phyloP scores from a whole-genome alignment of 2,888 invertebrate species.

The Bimastos eiseni region DNA sequence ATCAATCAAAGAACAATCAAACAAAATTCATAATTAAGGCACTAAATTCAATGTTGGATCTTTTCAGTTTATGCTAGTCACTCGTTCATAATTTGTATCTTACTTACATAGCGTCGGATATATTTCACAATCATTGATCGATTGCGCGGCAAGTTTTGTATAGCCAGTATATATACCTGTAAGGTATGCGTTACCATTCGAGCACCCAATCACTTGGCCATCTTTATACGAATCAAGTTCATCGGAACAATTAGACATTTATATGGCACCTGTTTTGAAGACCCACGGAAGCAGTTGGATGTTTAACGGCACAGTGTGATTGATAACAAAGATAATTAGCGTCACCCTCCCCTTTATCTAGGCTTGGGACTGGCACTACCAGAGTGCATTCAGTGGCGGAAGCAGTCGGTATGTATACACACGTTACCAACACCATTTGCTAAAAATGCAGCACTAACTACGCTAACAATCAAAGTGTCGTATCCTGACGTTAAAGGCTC shows the following conservation, averaged over 20 bases:
- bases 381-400: no score
- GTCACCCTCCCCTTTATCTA: no score
- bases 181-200: background rate
- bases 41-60: background rate
- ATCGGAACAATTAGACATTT: background rate
- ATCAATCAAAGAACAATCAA: background rate
- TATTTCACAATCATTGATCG: background rate
- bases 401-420: no score
- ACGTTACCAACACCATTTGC: no score
- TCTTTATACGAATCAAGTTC: background rate
- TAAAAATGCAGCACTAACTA: background rate
- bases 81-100: background rate
- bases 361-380: no score
- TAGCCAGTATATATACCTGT: no score
- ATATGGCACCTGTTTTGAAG: background rate
- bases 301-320: no score
- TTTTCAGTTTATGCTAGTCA: background rate
- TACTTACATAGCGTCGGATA: background rate
- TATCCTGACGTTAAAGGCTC: conserved; percentile 9
- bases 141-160: background rate
- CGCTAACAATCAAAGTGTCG: background rate
- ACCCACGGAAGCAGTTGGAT: no score
- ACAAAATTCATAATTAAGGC: background rate
- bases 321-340: no score
- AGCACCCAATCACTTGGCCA: background rate